Evolutionary conservation across 2,888 invertebrate genomes (phyloP).

Genomic region (Lasius fuliginosus): DNA sequence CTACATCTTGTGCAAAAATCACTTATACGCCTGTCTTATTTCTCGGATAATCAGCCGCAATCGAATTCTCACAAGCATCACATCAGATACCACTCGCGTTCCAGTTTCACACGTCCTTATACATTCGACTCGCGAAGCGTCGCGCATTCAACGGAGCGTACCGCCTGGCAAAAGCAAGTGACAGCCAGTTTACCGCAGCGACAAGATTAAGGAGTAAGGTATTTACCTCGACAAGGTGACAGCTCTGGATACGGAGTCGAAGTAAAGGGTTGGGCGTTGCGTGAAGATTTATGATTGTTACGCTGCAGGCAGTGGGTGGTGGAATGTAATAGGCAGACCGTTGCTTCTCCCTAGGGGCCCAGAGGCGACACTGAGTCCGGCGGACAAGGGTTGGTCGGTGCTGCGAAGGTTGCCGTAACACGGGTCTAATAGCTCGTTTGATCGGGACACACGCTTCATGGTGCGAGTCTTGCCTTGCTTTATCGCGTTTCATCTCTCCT

Average conservation of each 20-base stretch:
- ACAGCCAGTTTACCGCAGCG: constrained; percentile 69
- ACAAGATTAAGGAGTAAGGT: constrained; percentile 78
- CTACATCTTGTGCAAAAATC: neutral
- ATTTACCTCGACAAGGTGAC: constrained; percentile 77
- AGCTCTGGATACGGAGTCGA: constrained; percentile 73
- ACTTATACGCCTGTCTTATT: neutral
- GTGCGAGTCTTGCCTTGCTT: constrained; percentile 58
- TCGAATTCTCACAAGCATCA: constrained; percentile 42
- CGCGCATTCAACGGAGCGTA: constrained; percentile 52
- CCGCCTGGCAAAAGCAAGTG: constrained; percentile 66
- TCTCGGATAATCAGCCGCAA: neutral
- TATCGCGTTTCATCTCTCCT: constrained; percentile 60
- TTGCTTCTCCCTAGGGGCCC: constrained; percentile 72
- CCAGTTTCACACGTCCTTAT: constrained; percentile 1
- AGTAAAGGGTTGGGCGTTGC: constrained; percentile 67
- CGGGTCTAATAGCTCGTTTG: constrained; percentile 82
- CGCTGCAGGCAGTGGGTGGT: constrained; percentile 67
- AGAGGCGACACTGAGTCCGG: constrained; percentile 71
- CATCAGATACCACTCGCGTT: constrained; percentile 35
- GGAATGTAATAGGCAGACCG: constrained; percentile 78
- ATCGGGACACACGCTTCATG: constrained; percentile 74
- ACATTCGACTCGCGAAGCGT: constrained; percentile 50
- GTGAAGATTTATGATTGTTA: constrained; percentile 78
- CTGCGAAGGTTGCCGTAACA: constrained; percentile 77
- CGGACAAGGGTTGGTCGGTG: constrained; percentile 71